Percentiles rank a stretch among this genome's conserved stretches.
phyloP scores from a whole-genome alignment of 1,140 invertebrate genomes.

The Caenorhabditis tropicalis region DNA sequence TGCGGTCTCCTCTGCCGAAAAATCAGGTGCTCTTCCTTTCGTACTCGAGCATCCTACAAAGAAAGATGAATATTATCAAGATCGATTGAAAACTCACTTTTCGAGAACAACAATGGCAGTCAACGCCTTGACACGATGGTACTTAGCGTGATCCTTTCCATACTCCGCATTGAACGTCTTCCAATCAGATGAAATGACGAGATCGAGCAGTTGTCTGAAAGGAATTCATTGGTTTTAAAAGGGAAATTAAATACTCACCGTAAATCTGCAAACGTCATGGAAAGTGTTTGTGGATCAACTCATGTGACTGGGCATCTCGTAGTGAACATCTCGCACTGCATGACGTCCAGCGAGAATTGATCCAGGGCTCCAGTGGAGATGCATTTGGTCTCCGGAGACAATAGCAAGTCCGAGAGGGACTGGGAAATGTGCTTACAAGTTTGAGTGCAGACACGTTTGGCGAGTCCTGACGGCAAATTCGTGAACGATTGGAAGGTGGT shows the following conservation, averaged over 20 bases:
- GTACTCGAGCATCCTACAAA: conserved; percentile 84
- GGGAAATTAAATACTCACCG: conserved; percentile 57
- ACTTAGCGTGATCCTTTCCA: conserved; percentile 88
- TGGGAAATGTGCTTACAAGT: conserved; percentile 89
- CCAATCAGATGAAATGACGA: conserved; percentile 95
- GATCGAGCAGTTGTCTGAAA: conserved; percentile 84
- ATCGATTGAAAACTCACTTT: conserved; percentile 79
- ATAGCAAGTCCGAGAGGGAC: conserved; percentile 79
- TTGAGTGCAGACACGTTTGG: conserved; percentile 69
- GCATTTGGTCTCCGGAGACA: conserved; percentile 86
- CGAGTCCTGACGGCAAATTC: conserved; percentile 77
- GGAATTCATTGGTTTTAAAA: too few species aligned
- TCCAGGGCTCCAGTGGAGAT: conserved; percentile 91
- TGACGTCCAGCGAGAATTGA: conserved; percentile 94
- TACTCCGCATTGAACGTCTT: conserved; percentile 95
- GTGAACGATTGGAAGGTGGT: conserved; percentile 91
- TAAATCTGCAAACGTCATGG: conserved; percentile 88
- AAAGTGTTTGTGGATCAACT: conserved; percentile 74
- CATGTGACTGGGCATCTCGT: conserved; percentile 66
- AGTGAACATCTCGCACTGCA: conserved; percentile 85
- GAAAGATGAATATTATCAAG: not conserved
- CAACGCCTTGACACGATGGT: conserved; percentile 87
- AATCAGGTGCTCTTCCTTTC: conserved; percentile 87
- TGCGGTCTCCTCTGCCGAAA: conserved; percentile 90
- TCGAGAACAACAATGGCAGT: conserved; percentile 89